Evolutionary conservation across 1,140 invertebrate genomes (phyloP).

Genomic region (Cotesia vestalis): DNA sequence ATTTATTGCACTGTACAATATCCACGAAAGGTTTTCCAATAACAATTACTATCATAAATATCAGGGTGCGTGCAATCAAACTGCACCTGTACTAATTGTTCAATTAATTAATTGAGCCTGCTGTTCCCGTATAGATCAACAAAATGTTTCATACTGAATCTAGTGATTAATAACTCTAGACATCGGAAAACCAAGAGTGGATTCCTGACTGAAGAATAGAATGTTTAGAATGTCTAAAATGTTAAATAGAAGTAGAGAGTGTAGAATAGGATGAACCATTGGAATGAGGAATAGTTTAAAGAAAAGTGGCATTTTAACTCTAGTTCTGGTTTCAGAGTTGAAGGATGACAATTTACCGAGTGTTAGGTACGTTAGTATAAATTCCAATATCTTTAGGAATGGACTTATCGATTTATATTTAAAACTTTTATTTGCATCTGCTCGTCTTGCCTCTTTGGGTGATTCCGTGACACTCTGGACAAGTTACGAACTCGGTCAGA

Average conservation of each 20-base stretch:
- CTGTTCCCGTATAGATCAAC: no score
- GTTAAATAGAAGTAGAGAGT: background rate
- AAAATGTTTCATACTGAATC: no score
- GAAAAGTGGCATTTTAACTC: background rate
- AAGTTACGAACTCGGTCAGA: constrained; percentile 5
- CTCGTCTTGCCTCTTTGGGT: background rate
- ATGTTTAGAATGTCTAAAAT: background rate
- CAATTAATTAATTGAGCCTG: no score
- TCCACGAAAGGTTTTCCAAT: no score
- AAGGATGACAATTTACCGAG: background rate
- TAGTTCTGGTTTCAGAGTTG: background rate
- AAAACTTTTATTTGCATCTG: no score
- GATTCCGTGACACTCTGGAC: constrained; percentile 10
- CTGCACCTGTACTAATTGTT: no score
- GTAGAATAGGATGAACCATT: background rate
- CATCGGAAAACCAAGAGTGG: background rate
- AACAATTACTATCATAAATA: no score
- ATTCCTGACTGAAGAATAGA: background rate
- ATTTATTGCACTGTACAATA: no score
- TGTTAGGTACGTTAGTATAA: background rate
- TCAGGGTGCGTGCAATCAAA: no score
- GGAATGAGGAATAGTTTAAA: constrained; percentile 2
- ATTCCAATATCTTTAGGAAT: background rate
- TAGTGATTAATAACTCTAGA: no score
- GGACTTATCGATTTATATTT: constrained; percentile 9